Evolutionary conservation across 2,113 vertebrate genomes (phyloP), one percentile per base, ranked within the genome.

Genomic region (Isichthys henryi): DNA sequence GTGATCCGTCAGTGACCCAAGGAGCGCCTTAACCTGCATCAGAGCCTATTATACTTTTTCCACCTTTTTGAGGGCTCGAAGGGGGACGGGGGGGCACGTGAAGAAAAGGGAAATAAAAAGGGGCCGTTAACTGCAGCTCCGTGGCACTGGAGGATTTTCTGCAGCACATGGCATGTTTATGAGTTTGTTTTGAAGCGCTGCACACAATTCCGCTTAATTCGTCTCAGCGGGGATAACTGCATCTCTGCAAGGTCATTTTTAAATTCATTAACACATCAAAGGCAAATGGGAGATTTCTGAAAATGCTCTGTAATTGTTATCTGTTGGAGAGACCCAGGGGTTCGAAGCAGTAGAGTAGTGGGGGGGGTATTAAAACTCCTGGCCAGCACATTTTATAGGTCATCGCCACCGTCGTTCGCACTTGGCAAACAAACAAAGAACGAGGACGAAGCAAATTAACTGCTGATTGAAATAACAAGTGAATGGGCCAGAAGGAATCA

Each of bases 141-240:
- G 87, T 89, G 89, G 86, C 91, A 90, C 92, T 93, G 88, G 88
- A 91, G 91, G 86, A 85, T 91, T 56, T 89, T 89, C 66, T 52
- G 89, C 93, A 91, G 35, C 86, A 90, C 90, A 90, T 93, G 93
- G 92, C 93, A 95, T 95, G 94, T 94, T 95, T 95, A 94, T 94
- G 91, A 92, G 93, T 92, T 94, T 94, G 95, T 94, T 95, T 95
- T 95, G 92, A 94, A 95, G 95, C 93, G 90, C 92, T 89, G 90
- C 88, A 66, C 88, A 87, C 89, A 90, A 88, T 88, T 89, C 62
- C 86, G 84, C 90, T 89, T 93, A 93, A 92, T 94, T 93, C 92
- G 90, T 89, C 94, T 93, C 93, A 94, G 93, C 89, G 2, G 93
- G 92, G 88, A 93, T 92, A 94, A 94, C 93, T 90, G 88, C 91